Percentiles rank a stretch among this genome's conserved stretches.
Conservation (phyloP, 2,113 vertebrate genomes). For the Pollimyrus isidori region DNA sequence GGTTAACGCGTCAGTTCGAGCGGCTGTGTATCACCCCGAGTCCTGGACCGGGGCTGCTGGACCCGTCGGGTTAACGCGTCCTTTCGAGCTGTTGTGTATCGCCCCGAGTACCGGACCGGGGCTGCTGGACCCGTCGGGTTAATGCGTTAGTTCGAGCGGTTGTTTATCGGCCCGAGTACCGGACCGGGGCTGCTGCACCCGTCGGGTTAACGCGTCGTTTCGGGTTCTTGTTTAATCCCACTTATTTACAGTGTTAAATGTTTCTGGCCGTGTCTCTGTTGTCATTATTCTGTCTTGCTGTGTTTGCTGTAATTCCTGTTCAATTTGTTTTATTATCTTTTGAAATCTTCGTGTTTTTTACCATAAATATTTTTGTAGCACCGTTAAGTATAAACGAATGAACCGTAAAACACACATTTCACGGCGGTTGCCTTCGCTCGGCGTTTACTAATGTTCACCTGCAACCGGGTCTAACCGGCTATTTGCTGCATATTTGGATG, state of each 20-base stretch:
- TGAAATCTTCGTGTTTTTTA: neutral
- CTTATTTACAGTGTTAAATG: neutral
- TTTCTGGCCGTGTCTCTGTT: neutral
- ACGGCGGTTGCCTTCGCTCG: neutral
- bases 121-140: neutral
- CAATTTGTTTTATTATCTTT: neutral
- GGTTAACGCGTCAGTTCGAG: neutral
- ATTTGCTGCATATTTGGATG: neutral
- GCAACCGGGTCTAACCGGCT: neutral
- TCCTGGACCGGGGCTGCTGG: neutral
- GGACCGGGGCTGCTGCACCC: neutral
- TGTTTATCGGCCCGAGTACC: neutral
- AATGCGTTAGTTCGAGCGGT: neutral
- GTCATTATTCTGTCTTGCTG: neutral
- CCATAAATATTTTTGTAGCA: neutral
- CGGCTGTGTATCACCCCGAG: neutral
- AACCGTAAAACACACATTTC: neutral
- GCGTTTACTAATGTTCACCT: neutral
- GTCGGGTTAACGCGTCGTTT: neutral
- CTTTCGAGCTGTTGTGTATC: neutral
- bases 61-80: neutral
- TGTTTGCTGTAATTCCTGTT: too few relatives aligned
- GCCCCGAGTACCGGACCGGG: neutral
- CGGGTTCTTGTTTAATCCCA: neutral
- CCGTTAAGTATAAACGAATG: neutral